Conservation (phyloP, 2,888 invertebrate genomes). For the Resseliella maxima region DNA sequence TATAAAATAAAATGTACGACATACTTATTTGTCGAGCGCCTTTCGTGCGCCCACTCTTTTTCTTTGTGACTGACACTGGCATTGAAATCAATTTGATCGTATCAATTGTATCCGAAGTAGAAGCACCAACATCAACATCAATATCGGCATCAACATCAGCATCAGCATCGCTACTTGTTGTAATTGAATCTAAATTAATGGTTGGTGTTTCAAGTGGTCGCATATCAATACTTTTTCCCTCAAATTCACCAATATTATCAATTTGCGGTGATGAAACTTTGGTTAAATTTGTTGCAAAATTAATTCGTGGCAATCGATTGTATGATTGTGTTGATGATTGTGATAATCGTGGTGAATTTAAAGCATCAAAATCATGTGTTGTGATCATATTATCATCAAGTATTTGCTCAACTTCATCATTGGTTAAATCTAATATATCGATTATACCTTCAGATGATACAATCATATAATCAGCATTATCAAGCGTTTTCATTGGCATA, state of each 20-base stretch:
- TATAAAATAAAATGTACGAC: neutral
- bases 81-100: neutral
- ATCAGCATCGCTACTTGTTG: too few relatives aligned
- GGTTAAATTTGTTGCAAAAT: neutral
- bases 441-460: conserved; percentile 15
- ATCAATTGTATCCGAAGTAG: too few relatives aligned
- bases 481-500: conserved; percentile 23
- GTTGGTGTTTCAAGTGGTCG: conserved; percentile 40
- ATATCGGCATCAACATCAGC: too few relatives aligned
- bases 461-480: conserved; percentile 1
- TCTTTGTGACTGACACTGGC: conserved; percentile 20
- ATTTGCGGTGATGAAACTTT: neutral
- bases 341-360: neutral
- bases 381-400: conserved; percentile 56
- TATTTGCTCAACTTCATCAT: conserved; percentile 55
- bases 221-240: conserved; percentile 29
- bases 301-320: neutral
- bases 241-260: neutral
- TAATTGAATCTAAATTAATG: conserved; percentile 46
- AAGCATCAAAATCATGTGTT: conserved; percentile 57
- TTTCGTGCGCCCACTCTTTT: conserved; percentile 65
- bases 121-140: too few relatives aligned
- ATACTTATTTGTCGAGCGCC: conserved; percentile 65
- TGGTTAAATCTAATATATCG: conserved; percentile 7
- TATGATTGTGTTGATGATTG: neutral